Percentiles rank a stretch among this genome's conserved stretches.
phyloP scores from a whole-genome alignment of 2,797 vertebrate genomes.

The Micromesistius poutassou region DNA sequence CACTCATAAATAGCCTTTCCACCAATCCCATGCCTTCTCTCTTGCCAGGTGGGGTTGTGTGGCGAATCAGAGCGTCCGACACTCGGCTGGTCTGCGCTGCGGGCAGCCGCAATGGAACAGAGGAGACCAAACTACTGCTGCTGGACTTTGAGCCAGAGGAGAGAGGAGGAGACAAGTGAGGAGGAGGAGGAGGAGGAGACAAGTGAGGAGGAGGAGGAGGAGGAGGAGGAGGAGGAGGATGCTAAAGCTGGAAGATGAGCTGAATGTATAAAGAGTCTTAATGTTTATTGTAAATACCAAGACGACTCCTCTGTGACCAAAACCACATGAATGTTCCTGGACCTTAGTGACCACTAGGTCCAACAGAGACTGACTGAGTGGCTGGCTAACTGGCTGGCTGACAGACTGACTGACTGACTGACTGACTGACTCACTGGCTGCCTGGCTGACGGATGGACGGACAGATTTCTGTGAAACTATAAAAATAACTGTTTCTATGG shows the following conservation, averaged over 20 bases:
- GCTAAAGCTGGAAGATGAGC: not conserved
- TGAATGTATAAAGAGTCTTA: not conserved
- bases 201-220: not conserved
- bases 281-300: not conserved
- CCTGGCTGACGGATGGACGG: not conserved
- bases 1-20: not conserved
- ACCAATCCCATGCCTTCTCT: not conserved
- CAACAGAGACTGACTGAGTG: not conserved
- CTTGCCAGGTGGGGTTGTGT: slow-evolving; percentile 85
- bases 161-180: slow-evolving; percentile 15
- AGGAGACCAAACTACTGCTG: slow-evolving; percentile 95
- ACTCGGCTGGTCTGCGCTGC: slow-evolving; percentile 92
- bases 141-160: slow-evolving; percentile 91
- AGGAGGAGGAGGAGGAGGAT: not conserved
- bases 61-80: slow-evolving; percentile 91
- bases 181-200: not conserved
- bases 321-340: not conserved
- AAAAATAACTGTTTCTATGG: not conserved
- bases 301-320: not conserved
- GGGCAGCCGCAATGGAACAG: slow-evolving; percentile 91
- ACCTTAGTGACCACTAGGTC: not conserved
- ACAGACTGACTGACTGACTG: not conserved
- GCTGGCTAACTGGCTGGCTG: not conserved
- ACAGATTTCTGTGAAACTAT: not conserved
- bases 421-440: not conserved